Conservation (phyloP, 2,888 invertebrate species). For the Ormyrus pomaceus region DNA sequence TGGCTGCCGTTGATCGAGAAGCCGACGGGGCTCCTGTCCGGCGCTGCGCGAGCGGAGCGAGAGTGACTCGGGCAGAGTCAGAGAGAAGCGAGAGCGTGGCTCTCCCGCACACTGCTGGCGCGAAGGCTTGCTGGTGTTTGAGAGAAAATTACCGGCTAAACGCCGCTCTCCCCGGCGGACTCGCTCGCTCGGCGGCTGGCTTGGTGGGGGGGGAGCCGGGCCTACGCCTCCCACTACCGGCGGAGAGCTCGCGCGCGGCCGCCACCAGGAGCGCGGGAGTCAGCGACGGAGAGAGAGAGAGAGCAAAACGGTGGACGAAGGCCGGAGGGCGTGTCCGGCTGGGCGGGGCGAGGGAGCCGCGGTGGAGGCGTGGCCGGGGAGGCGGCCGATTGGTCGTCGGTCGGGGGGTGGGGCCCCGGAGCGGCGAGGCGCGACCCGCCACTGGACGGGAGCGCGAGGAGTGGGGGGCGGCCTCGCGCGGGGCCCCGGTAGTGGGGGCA, state of each 20-base stretch:
- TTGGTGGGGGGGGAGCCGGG: slow-evolving; percentile 60
- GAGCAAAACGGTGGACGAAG: not conserved
- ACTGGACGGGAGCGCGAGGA: not conserved
- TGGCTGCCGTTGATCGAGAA: no score
- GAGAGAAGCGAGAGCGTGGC: slow-evolving; percentile 42
- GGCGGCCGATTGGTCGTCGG: slow-evolving; percentile 13
- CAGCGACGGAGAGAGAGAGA: slow-evolving; percentile 34
- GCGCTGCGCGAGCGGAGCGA: slow-evolving; percentile 34
- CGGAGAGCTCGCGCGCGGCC: no score
- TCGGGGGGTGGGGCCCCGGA: not conserved
- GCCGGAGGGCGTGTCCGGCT: not conserved
- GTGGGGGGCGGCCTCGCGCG: not conserved
- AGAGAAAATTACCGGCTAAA: slow-evolving; percentile 74
- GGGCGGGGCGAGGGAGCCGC: slow-evolving; percentile 17
- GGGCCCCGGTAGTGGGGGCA: not conserved
- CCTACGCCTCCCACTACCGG: slow-evolving; percentile 45
- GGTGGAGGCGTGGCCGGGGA: slow-evolving; percentile 1
- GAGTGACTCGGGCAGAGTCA: slow-evolving; percentile 18
- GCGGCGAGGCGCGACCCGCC: not conserved
- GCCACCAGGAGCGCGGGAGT: slow-evolving; percentile 54
- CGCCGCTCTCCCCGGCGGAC: slow-evolving; percentile 62
- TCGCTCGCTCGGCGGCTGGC: slow-evolving; percentile 57
- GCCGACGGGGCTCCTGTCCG: no score
- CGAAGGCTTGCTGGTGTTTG: slow-evolving; percentile 75
- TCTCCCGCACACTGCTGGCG: slow-evolving; percentile 71